Conservation (phyloP, 30 jellyfish, hydroid and myxozoan genomes). For the Nemopilema nomurai region DNA sequence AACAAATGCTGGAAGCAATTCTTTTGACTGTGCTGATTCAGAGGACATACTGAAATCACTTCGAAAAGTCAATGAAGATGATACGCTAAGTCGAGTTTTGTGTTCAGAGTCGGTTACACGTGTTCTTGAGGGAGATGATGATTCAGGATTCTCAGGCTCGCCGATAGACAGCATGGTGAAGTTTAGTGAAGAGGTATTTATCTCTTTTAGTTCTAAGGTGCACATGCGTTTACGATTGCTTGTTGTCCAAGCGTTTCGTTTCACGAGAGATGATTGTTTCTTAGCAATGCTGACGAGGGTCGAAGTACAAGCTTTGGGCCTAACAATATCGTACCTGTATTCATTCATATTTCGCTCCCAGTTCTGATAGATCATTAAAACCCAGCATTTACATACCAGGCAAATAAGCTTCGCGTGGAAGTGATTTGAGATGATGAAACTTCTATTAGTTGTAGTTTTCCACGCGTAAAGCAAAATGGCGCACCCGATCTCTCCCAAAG, state of each 20-base stretch:
- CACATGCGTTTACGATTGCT: background rate
- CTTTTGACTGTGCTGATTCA: constrained; percentile 6
- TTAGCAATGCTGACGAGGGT: background rate
- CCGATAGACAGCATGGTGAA: constrained; percentile 12
- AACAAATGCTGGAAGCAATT: constrained; percentile 6
- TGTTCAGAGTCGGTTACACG: constrained; percentile 57
- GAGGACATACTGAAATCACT: constrained; percentile 33
- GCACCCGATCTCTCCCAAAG: too few species aligned
- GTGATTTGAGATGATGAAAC: too few species aligned
- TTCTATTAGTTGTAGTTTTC: too few species aligned
- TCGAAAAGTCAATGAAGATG: constrained; percentile 58
- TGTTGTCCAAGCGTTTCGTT: background rate
- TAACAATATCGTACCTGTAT: background rate
- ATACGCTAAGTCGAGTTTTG: constrained; percentile 58
- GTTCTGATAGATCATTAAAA: background rate
- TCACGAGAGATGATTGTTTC: background rate
- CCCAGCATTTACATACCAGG: too few species aligned
- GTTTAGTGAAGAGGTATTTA: constrained; percentile 34
- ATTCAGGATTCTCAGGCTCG: constrained; percentile 34
- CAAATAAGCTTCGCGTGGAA: too few species aligned
- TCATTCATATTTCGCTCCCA: background rate
- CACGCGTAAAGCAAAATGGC: too few species aligned
- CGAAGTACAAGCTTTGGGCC: background rate
- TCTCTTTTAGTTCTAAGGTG: background rate
- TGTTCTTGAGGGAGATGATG: constrained; percentile 27